These are phyloP conservation scores for Pogonognathellus flavescens DNA, from an alignment of 1,140 invertebrate species.

Conservation along the genomic window DNA sequence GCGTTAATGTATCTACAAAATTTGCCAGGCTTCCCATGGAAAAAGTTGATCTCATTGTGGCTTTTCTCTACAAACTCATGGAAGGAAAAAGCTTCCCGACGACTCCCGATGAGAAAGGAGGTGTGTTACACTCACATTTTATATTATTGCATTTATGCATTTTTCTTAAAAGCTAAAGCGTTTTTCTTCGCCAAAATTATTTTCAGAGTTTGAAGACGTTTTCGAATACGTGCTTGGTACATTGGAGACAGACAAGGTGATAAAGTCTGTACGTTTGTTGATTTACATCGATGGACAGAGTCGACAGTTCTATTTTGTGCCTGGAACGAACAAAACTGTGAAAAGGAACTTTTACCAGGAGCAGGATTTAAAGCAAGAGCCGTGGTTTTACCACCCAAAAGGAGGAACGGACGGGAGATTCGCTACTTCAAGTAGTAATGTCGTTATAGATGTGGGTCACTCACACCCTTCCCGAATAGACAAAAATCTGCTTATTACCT, in stretches of 20 bases:
- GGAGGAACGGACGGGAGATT: neutral
- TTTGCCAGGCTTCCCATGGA: constrained; percentile 51
- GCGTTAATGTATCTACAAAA: neutral
- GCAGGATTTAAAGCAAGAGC: neutral
- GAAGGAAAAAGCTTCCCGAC: neutral
- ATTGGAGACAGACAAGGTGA: neutral
- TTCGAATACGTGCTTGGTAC: constrained; percentile 8
- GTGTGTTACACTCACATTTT: neutral
- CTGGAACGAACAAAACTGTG: neutral
- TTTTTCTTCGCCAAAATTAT: neutral
- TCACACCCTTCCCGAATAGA: neutral
- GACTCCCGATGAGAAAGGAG: neutral
- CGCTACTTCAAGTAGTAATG: neutral
- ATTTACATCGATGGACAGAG: constrained; percentile 5
- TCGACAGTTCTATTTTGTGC: neutral
- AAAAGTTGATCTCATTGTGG: constrained; percentile 59
- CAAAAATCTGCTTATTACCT: neutral
- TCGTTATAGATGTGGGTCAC: neutral
- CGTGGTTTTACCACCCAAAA: constrained; percentile 34
- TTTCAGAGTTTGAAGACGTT: neutral
- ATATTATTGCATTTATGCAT: neutral
- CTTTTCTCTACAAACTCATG: constrained; percentile 56
- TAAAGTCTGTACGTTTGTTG: neutral
- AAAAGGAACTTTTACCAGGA: neutral
- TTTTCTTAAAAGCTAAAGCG: neutral